phyloP scores from a whole-genome alignment of 2,797 vertebrate species.

The Emydoidea blandingii region DNA sequence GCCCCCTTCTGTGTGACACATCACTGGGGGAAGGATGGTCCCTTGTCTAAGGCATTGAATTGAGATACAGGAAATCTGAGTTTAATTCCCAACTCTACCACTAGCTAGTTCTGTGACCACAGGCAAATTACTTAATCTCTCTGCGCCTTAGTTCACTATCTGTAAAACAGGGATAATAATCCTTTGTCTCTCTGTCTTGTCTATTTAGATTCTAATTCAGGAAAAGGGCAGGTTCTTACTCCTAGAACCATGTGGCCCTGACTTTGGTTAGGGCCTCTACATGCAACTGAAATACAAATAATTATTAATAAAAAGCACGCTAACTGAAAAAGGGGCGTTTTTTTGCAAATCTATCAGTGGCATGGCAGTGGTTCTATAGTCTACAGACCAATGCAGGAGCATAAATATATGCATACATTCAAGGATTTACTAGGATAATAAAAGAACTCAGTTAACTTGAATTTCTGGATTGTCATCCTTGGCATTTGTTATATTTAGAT shows the following conservation, averaged over 20 bases:
- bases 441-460: background rate
- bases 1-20: background rate
- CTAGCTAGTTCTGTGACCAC: background rate
- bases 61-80: background rate
- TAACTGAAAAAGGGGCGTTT: background rate
- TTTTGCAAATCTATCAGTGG: background rate
- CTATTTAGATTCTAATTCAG: background rate
- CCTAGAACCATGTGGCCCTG: fast-evolving
- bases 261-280: background rate
- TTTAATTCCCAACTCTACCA: no score
- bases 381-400: fast-evolving
- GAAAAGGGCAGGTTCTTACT: background rate
- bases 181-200: background rate
- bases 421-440: background rate
- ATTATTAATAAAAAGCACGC: background rate
- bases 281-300: background rate
- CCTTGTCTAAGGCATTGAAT: background rate
- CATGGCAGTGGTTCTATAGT: background rate
- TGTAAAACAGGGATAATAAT: background rate
- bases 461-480: background rate
- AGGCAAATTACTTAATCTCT: background rate
- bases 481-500: background rate
- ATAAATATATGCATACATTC: background rate
- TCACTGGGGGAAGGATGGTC: background rate
- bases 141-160: fast-evolving